phyloP scores from a whole-genome alignment of 2,113 vertebrate genomes.

The rat (Rattus norvegicus) region DNA sequence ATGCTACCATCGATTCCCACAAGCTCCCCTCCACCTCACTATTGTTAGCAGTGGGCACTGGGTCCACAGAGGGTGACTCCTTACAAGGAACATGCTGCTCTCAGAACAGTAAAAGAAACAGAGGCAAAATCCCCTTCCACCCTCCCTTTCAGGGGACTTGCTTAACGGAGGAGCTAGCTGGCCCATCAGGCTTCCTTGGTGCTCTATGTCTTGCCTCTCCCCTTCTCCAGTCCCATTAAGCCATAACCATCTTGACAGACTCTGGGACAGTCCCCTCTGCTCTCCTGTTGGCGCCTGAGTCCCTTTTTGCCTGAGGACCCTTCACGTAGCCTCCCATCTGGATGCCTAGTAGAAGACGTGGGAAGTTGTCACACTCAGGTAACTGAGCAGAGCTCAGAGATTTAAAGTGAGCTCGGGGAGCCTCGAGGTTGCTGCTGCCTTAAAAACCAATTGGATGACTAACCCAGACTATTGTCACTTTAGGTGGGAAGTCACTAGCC shows the following conservation, averaged over 20 bases:
- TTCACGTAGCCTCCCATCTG: background rate
- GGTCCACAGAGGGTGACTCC: background rate
- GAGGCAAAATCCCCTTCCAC: background rate
- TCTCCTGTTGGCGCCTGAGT: background rate
- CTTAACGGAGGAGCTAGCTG: background rate
- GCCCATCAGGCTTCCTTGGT: background rate
- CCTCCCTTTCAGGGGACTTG: background rate
- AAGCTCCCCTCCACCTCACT: too few species aligned
- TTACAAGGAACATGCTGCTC: background rate
- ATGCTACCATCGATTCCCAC: background rate
- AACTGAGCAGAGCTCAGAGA: background rate
- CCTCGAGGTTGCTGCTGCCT: background rate
- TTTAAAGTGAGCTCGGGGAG: background rate
- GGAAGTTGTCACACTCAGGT: background rate
- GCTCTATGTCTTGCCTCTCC: background rate
- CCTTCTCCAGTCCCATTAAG: background rate
- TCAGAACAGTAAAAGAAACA: conserved; percentile 34
- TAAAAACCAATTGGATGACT: background rate
- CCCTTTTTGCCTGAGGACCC: background rate
- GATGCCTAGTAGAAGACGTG: background rate
- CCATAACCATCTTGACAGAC: background rate
- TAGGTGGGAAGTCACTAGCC: background rate
- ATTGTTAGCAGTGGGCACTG: background rate
- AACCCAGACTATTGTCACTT: too few species aligned
- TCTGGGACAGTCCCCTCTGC: background rate